Conservation (phyloP, 2,797 vertebrate species). For the Benthosema pterotum region DNA sequence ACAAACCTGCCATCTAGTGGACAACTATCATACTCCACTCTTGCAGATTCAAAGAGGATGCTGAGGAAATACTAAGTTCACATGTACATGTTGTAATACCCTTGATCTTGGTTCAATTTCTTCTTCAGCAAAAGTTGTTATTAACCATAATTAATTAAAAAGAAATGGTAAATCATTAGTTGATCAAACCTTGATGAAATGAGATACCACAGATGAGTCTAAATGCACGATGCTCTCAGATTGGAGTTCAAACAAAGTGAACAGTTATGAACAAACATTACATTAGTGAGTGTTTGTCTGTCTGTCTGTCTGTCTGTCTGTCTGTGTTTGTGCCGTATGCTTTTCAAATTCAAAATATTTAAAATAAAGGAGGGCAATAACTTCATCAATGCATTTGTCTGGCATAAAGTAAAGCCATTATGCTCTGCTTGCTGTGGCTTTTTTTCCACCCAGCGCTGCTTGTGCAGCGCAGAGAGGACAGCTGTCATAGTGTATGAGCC, state of each 20-base stretch:
- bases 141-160: background rate
- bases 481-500: constrained; percentile 22
- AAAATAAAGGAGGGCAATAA: background rate
- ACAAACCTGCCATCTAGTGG: constrained; percentile 83
- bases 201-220: no score
- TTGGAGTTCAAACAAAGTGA: no score
- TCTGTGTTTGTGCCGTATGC: no score
- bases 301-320: no score
- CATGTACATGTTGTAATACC: background rate
- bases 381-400: background rate
- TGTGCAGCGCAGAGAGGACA: constrained; percentile 4
- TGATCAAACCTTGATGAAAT: background rate
- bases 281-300: no score
- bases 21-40: constrained; percentile 11
- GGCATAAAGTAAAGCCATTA: background rate
- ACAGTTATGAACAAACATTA: no score
- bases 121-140: background rate
- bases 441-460: no score
- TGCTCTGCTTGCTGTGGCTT: no score
- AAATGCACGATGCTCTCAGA: no score
- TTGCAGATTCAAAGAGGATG: background rate
- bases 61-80: background rate
- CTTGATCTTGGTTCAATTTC: background rate
- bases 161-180: background rate
- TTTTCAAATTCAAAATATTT: background rate